Base-by-base conservation (phyloP, 2,888 invertebrate genomes). In the Cosmia pyralina region DNA sequence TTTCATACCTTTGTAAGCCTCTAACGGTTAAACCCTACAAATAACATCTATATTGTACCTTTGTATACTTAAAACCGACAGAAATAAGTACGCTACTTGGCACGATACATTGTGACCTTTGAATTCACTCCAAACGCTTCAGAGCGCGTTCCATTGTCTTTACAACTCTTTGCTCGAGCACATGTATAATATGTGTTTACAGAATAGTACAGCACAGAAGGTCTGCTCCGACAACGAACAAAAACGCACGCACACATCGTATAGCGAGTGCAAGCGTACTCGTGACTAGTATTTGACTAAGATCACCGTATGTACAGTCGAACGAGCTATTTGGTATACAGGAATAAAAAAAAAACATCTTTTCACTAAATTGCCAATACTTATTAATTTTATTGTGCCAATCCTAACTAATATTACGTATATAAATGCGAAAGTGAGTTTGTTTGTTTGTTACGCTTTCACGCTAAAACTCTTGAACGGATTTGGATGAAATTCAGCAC, bases 131-230 rank as follows among this genome's bases (percentile, higher is more conserved):
- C 48, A 68, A 78, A 58, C 46, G 34, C 34, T 74, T 19, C 68
- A 50, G 53, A 64, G 63, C 78, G 74, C n/a, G 55, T 67, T 19
- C 48, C 52, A 75, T 82, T 82, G 79, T 82, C 57, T 69, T 69
- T 38, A 44, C 69, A 70, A 75, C 67, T 68, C 75, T 67, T 74
- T 63, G 65, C 58, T 60, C 46, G 28, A 77, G 28, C 67, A 55
- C 34, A 52, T 28, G 19, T 67, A 10, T 22, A 28, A 28, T 28
- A 28, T 28, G 28, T 28, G 44, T 52, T 10, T 7, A 38, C 19
- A 58, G 8, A 34, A 44, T 6, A 58, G 22, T 34, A 22, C 67
- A 52, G 22, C 22, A 19, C 67, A 74, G 69, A 77, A 77, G 68
- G 44, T 52, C 17, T 0, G 1, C 0, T 67, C 2, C 1, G 7